Base-by-base conservation (phyloP, 2,888 invertebrate genomes). In the Cyaniris semiargus region DNA sequence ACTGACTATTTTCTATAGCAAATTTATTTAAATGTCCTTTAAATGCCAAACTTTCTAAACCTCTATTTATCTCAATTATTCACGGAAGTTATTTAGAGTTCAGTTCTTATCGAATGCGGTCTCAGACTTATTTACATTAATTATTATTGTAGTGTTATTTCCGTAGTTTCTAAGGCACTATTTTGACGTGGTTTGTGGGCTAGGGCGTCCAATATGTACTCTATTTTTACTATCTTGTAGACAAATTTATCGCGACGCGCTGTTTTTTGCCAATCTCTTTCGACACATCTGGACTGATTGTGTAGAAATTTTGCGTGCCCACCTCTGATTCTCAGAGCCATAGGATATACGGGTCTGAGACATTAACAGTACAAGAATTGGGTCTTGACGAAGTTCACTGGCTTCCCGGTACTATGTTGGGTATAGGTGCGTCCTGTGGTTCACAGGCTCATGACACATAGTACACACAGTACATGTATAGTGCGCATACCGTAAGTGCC, bases 21-120 rank as follows among this genome's bases (percentile, higher is more conserved):
- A 66, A 66, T 66, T 66, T 27, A 66, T 27, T 66, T 66, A 21
- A 66, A 66, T 66, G 27, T 66, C 66, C 66, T 66, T 66, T 66
- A 66, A 31, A 66, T 66, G 27, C 6, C 27, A 66, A 13, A 27
- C 27, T 66, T 66, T 66, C 66, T 66, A 66, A 66, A 66, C 27
- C 27, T 66, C n/a, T 13, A 60, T 31, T 66, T 15, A 66, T 66
- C 66, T 31, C 66, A 31, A 66, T 27, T 66, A 66, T 66, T 13
- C 27, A 18, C 66, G 27, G 66, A 66, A 66, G 66, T 66, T 27
- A 18, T 66, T 27, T 27, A 15, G 6, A 66, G 27, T 31, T 66
- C 66, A 3, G 27, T 21, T 66, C 66, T 66, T 15, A 66, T 66
- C 27, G 18, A 27, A 66, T 66, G 15, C 66, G 27, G 18, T n/a